These are phyloP conservation scores for Siniperca chuatsi DNA, from an alignment of 2,113 vertebrate species.

Conservation along the genomic window DNA sequence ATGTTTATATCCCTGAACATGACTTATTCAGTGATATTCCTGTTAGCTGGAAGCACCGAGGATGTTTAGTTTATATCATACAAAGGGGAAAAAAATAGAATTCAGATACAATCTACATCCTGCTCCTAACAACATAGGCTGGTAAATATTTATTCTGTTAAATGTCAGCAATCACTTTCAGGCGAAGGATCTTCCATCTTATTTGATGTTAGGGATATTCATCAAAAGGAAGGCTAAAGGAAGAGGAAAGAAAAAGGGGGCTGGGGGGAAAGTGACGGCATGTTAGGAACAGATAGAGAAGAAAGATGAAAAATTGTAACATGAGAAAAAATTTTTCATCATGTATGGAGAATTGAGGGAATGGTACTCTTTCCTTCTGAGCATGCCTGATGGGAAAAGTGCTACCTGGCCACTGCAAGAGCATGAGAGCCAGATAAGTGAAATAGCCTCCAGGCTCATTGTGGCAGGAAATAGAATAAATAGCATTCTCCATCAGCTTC, in stretches of 20 bases:
- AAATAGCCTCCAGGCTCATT: slow-evolving; percentile 60
- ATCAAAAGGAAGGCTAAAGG: background rate
- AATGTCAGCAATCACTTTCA: slow-evolving; percentile 56
- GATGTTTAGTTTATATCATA: slow-evolving; percentile 61
- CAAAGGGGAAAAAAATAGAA: background rate
- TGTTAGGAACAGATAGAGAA: slow-evolving; percentile 7
- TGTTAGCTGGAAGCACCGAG: slow-evolving; percentile 45
- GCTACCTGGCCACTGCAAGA: slow-evolving; percentile 40
- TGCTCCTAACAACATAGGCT: slow-evolving; percentile 22
- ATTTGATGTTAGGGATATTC: slow-evolving; percentile 18
- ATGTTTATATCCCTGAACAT: slow-evolving; percentile 67
- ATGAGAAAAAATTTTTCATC: background rate
- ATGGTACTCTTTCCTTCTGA: slow-evolving; percentile 24
- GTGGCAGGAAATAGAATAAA: slow-evolving; percentile 64
- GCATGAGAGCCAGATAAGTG: slow-evolving; percentile 61
- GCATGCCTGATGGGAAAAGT: slow-evolving; percentile 46
- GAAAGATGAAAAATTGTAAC: slow-evolving; percentile 9
- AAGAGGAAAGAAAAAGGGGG: background rate
- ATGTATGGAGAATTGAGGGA: slow-evolving; percentile 22
- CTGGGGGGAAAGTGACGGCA: slow-evolving; percentile 16
- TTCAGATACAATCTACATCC: slow-evolving; percentile 47
- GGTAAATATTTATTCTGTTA: slow-evolving; percentile 56
- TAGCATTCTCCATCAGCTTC: slow-evolving; percentile 25
- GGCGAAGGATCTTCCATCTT: background rate
- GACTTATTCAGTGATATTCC: slow-evolving; percentile 71